Evolutionary conservation across 2,113 vertebrate genomes (phyloP).

Genomic region (Sarotherodon lohbergeri): DNA sequence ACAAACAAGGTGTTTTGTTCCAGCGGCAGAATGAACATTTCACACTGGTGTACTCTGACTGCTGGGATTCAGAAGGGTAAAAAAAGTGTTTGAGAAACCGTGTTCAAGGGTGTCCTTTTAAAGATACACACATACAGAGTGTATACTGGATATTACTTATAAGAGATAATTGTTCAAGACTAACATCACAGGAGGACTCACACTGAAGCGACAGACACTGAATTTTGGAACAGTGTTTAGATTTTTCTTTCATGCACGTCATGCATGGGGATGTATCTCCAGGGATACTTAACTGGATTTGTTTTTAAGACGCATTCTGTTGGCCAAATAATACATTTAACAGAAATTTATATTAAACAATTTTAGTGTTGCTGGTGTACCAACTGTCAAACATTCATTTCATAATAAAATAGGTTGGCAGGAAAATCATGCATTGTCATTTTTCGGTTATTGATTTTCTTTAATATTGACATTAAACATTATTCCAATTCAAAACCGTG

Average conservation of each 20-base stretch:
- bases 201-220: conserved; percentile 16
- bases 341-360: neutral
- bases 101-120: neutral
- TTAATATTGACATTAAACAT: neutral
- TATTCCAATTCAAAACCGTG: neutral
- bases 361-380: conserved; percentile 37
- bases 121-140: neutral
- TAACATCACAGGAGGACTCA: conserved; percentile 9
- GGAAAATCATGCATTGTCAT: neutral
- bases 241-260: neutral
- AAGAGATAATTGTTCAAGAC: neutral
- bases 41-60: conserved; percentile 31
- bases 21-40: conserved; percentile 1
- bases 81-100: neutral
- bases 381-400: conserved; percentile 11
- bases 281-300: neutral
- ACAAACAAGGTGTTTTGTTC: conserved; percentile 13
- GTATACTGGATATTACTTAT: neutral
- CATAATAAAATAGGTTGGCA: neutral
- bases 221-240: neutral
- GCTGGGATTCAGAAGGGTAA: neutral
- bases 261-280: conserved; percentile 15
- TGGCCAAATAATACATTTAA: neutral
- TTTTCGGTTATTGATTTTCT: neutral
- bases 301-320: neutral